A percentile compares a stretch with the other conserved stretches of the same genome.
Conservation (phyloP, 2,888 invertebrate species). For the Aromia moschata region DNA sequence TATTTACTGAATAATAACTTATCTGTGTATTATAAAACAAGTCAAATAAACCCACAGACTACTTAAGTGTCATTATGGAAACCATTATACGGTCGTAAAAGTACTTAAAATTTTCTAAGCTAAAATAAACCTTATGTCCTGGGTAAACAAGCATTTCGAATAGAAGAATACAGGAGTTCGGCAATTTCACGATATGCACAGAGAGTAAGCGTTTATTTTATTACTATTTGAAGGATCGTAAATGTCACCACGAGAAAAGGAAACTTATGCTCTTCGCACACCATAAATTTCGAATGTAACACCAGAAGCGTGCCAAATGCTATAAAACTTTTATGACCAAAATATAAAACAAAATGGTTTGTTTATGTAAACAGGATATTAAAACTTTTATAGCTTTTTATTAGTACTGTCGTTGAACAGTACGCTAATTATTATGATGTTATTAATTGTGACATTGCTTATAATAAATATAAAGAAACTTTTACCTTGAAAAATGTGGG, state of each 20-base stretch:
- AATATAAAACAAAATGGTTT: constrained; percentile 53
- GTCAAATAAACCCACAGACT: constrained; percentile 44
- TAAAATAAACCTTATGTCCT: constrained; percentile 52
- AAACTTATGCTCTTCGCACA: constrained; percentile 56
- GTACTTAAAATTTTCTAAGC: constrained; percentile 57
- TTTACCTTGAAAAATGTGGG: no score
- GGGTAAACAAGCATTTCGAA: constrained; percentile 34
- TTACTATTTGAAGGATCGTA: constrained; percentile 69
- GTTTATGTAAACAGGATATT: constrained; percentile 50
- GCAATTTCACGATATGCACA: constrained; percentile 52
- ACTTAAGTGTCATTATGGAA: constrained; percentile 59
- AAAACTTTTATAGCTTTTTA: constrained; percentile 44
- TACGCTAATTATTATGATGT: no score
- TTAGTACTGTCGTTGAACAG: constrained; percentile 9
- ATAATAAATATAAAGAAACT: no score
- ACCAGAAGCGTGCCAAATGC: constrained; percentile 52
- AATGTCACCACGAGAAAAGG: constrained; percentile 64
- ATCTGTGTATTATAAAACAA: constrained; percentile 49
- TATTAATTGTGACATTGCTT: no score
- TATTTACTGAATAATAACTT: constrained; percentile 48
- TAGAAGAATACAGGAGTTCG: constrained; percentile 36
- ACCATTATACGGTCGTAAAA: constrained; percentile 61
- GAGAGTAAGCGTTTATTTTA: constrained; percentile 67
- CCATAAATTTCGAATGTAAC: constrained; percentile 51
- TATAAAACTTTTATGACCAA: constrained; percentile 53